These are phyloP conservation scores for Urocynchramus pylzowi DNA, from an alignment of 2,113 vertebrate species.

Conservation along the genomic window DNA sequence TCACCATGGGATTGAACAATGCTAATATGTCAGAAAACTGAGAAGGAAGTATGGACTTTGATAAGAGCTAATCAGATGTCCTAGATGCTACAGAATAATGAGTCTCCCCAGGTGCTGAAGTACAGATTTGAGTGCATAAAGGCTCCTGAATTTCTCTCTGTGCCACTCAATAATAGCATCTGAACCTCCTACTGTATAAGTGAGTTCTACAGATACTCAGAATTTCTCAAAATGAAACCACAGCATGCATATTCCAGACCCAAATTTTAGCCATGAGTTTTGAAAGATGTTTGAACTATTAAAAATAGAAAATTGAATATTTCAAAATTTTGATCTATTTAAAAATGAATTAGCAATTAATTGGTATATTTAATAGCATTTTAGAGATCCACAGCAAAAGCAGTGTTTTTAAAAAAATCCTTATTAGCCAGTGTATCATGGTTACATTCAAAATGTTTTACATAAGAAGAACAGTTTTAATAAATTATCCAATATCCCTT, in stretches of 20 bases:
- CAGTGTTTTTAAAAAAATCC: neutral
- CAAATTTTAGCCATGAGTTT: neutral
- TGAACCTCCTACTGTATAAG: neutral
- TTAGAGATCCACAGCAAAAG: neutral
- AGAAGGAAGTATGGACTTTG: neutral
- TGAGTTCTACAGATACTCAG: neutral
- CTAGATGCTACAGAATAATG: neutral
- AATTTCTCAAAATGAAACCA: neutral
- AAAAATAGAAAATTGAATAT: neutral
- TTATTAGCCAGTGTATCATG: neutral
- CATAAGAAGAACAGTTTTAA: neutral
- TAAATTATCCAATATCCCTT: neutral
- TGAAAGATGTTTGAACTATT: neutral
- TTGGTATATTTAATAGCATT: neutral
- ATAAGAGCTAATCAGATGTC: neutral
- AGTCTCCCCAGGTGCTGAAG: neutral
- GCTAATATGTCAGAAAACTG: neutral
- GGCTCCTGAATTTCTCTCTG: neutral
- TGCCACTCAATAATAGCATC: neutral
- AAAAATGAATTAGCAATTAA: neutral
- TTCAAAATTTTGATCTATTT: neutral
- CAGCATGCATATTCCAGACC: neutral
- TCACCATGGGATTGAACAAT: neutral
- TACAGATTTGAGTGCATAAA: neutral
- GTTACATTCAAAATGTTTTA: neutral